These are phyloP conservation scores for Myotis findleyi DNA, from an alignment of 2,797 vertebrate species.

Conservation along the genomic window DNA sequence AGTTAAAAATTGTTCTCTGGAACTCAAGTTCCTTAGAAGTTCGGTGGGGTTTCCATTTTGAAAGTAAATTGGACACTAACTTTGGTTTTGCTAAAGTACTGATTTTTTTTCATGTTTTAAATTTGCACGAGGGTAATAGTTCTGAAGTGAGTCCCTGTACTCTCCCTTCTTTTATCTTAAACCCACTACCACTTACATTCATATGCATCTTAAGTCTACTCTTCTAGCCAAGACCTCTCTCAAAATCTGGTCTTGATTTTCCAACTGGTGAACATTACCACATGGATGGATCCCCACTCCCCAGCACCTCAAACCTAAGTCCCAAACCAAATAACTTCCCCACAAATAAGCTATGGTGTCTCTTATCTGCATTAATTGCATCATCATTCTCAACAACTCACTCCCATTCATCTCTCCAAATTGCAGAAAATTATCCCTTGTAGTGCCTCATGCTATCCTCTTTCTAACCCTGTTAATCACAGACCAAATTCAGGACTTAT, in stretches of 20 bases:
- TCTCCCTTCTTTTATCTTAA: not conserved
- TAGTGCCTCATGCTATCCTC: not conserved
- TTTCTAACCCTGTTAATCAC: not conserved
- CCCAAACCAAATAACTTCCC: not conserved
- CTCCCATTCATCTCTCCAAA: not conserved
- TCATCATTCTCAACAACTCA: not conserved
- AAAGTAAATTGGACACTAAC: conserved; percentile 39
- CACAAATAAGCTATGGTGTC: not conserved
- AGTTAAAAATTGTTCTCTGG: not conserved
- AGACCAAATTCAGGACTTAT: not conserved
- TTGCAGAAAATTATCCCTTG: not conserved
- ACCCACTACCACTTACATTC: not conserved
- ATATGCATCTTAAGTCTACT: not conserved
- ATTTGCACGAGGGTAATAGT: not conserved
- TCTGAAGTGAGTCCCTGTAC: not conserved
- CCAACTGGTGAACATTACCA: not conserved
- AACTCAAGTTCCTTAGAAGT: not conserved
- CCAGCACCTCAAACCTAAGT: conserved; percentile 4
- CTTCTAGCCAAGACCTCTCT: not conserved
- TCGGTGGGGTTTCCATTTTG: conserved; percentile 30
- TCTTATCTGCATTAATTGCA: not conserved
- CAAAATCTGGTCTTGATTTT: not conserved
- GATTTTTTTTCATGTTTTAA: not conserved
- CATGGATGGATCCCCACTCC: not conserved
- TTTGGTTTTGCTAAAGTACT: conserved; percentile 18